Conservation (phyloP, 2,797 vertebrate species). For the Sebastes trivittatus region DNA sequence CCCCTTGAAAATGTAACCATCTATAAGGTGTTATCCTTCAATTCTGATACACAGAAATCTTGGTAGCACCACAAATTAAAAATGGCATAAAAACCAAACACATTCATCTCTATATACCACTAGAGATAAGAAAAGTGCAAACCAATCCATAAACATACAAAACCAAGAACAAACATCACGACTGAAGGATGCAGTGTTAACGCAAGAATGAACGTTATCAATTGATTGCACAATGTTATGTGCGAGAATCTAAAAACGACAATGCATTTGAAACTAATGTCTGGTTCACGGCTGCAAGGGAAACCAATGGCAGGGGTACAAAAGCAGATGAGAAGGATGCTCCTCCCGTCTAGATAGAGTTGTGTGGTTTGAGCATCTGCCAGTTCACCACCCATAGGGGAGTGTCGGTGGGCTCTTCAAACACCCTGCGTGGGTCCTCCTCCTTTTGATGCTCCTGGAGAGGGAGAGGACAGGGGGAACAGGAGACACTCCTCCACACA, state of each 20-base stretch:
- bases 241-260: conserved; percentile 1
- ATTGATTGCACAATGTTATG: background rate
- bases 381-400: conserved; percentile 84
- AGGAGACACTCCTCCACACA: conserved; percentile 77
- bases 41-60: background rate
- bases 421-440: conserved; percentile 80
- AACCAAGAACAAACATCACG: background rate
- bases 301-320: conserved; percentile 69
- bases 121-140: background rate
- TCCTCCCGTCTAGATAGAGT: conserved; percentile 76
- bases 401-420: conserved; percentile 81
- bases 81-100: background rate
- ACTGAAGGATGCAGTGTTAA: background rate
- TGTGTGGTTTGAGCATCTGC: conserved; percentile 83
- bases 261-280: conserved; percentile 35
- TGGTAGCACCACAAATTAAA: background rate
- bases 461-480: conserved; percentile 75
- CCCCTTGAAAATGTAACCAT: background rate
- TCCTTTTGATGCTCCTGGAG: conserved; percentile 84
- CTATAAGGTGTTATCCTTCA: background rate
- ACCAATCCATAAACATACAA: background rate
- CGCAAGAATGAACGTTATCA: rapidly evolving
- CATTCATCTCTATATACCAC: background rate
- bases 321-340: conserved; percentile 79
- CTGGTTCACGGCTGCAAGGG: conserved; percentile 37